phyloP scores from a whole-genome alignment of 2,888 invertebrate species.

The Troglohyphantes excavatus region DNA sequence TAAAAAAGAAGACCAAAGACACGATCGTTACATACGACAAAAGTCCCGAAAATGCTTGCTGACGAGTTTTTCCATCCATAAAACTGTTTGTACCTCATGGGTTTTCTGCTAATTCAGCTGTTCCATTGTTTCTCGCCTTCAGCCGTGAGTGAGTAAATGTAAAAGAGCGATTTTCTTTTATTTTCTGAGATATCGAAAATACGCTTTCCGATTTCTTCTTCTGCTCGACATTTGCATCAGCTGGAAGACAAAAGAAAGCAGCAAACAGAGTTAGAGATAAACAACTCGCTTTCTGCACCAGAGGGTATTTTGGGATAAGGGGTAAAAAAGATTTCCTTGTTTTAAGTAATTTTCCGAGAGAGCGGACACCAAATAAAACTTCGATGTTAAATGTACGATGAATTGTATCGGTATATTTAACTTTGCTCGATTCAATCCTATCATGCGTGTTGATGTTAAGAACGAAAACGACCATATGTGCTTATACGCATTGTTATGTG shows the following conservation, averaged over 20 bases:
- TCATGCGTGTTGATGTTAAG: background rate
- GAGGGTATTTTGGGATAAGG: background rate
- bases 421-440: background rate
- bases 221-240: background rate
- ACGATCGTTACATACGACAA: background rate
- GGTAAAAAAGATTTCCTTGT: background rate
- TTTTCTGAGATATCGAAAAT: background rate
- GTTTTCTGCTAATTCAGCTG: slow-evolving; percentile 14
- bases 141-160: background rate
- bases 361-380: background rate
- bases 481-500: too few species aligned
- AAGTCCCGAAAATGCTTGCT: background rate
- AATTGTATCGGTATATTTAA: background rate
- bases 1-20: too few species aligned
- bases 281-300: background rate
- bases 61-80: background rate
- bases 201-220: background rate
- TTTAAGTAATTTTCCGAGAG: background rate
- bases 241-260: background rate
- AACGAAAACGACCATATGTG: too few species aligned
- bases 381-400: background rate
- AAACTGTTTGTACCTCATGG: background rate
- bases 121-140: background rate
- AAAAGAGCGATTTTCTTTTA: slow-evolving; percentile 5
- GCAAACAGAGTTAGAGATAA: background rate